Conservation (phyloP, 2,113 vertebrate genomes). For the Sinocyclocheilus rhinocerous region DNA sequence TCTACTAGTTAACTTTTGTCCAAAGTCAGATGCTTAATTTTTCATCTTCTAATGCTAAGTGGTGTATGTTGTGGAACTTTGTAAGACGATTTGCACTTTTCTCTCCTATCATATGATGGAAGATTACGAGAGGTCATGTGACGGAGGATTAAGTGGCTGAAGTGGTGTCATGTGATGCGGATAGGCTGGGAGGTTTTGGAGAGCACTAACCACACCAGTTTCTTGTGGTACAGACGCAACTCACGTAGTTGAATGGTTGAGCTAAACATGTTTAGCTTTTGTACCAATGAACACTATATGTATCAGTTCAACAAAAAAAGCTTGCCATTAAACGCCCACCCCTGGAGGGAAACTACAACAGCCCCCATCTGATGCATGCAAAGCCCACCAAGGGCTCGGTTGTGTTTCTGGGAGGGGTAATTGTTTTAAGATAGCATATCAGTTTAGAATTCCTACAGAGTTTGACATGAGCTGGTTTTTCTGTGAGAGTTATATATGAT, state of each 20-base stretch:
- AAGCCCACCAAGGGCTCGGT: constrained; percentile 18
- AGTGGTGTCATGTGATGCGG: constrained; percentile 64
- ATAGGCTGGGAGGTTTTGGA: constrained; percentile 33
- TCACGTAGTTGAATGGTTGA: neutral
- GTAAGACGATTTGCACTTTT: constrained; percentile 71
- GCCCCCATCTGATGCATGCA: constrained; percentile 14
- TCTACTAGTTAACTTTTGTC: neutral
- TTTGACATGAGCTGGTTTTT: constrained; percentile 50
- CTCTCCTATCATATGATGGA: constrained; percentile 65
- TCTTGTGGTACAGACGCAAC: neutral
- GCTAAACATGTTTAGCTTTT: constrained; percentile 23
- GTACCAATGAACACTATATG: neutral
- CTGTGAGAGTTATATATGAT: neutral
- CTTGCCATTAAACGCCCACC: constrained; percentile 23
- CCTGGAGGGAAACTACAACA: constrained; percentile 26
- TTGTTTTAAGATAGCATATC: constrained; percentile 67
- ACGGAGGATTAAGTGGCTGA: constrained; percentile 66
- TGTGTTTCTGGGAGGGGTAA: constrained; percentile 57
- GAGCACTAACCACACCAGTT: neutral
- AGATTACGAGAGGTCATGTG: constrained; percentile 73
- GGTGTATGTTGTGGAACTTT: constrained; percentile 30
- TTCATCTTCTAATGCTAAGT: constrained; percentile 34
- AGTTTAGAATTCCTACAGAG: constrained; percentile 57
- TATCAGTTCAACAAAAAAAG: neutral
- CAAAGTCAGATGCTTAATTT: neutral